Evolutionary conservation across 2,888 invertebrate species (phyloP).

Genomic region (Hylaea fasciaria): DNA sequence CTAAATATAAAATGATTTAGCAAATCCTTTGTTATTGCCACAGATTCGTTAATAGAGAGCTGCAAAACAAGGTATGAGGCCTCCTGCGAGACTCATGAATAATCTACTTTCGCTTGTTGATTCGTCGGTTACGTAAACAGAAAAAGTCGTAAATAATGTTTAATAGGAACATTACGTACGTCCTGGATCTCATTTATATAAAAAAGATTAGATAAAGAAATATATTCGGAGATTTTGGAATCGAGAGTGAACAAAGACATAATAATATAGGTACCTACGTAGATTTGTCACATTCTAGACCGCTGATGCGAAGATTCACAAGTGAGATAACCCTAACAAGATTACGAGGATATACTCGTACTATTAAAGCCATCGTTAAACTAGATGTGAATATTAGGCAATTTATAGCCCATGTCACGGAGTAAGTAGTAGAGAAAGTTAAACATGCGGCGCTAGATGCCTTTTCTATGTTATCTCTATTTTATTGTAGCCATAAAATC

Average conservation of each 20-base stretch:
- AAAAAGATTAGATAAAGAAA: too few species aligned
- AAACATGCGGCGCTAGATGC: constrained; percentile 1
- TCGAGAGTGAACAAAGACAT: too few species aligned
- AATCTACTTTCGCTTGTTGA: constrained; percentile 24
- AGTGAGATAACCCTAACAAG: too few species aligned
- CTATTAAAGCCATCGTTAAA: neutral
- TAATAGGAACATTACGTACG: neutral
- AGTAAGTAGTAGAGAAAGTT: constrained; percentile 16
- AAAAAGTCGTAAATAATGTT: constrained; percentile 4
- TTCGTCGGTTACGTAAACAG: constrained; percentile 11
- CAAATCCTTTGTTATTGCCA: neutral
- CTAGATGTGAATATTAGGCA: neutral
- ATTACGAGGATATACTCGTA: too few species aligned
- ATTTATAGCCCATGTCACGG: constrained; percentile 17
- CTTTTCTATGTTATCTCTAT: constrained; percentile 8
- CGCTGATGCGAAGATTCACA: too few species aligned
- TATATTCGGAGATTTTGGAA: too few species aligned
- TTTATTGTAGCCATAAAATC: neutral
- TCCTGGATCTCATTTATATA: too few species aligned
- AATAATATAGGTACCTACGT: too few species aligned
- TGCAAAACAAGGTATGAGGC: neutral
- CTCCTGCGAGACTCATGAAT: constrained; percentile 20
- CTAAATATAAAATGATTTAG: too few species aligned
- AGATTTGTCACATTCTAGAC: too few species aligned
- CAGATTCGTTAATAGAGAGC: constrained; percentile 10